Percentiles rank a stretch among this genome's conserved stretches.
Conservation (phyloP, 2,113 vertebrate genomes). For the Melanocharis versteri region DNA sequence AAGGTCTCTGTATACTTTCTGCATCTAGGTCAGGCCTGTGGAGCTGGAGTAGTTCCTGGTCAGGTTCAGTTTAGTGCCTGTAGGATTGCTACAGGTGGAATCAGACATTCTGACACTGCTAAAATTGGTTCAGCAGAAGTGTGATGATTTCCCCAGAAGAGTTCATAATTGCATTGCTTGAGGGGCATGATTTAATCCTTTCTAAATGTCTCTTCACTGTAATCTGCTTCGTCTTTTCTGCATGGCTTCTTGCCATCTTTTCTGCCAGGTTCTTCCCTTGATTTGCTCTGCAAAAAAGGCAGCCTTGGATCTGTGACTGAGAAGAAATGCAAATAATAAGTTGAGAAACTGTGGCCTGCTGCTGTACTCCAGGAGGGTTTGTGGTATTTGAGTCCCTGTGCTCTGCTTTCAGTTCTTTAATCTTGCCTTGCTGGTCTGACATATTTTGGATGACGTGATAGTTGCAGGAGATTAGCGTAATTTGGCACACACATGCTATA, state of each 20-base stretch:
- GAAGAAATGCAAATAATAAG: background rate
- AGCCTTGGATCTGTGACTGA: background rate
- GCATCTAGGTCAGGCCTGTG: background rate
- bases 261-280: background rate
- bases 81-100: background rate
- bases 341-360: background rate
- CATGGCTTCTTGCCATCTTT: background rate
- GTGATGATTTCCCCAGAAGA: background rate
- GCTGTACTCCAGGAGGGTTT: background rate
- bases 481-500: background rate
- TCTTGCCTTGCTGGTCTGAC: conserved; percentile 8
- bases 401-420: background rate
- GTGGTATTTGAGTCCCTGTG: background rate
- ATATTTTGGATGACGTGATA: conserved; percentile 5
- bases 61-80: background rate
- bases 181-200: background rate
- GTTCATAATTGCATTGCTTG: background rate
- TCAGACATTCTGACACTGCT: background rate
- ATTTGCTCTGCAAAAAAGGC: background rate
- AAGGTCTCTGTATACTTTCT: rapidly evolving
- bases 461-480: background rate
- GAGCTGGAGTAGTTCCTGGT: background rate
- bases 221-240: background rate
- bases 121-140: background rate
- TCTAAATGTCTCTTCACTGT: background rate